Base-by-base conservation (phyloP, 1,140 invertebrate genomes). In the Sitobion miscanthi region DNA sequence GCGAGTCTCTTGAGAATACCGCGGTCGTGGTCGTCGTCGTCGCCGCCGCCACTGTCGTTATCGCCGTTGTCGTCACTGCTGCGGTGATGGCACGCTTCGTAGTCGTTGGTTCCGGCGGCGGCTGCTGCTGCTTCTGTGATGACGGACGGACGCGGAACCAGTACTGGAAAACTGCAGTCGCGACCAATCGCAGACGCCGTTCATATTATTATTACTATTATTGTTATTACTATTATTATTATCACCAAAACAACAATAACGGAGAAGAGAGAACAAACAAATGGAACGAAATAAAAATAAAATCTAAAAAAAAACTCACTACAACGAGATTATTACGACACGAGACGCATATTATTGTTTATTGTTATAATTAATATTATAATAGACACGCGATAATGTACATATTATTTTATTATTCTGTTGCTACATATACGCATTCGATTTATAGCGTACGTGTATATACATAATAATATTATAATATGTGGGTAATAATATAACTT, bases 121-220 rank as follows among this genome's bases (percentile, higher is more conserved):
- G 49, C n/a, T 35, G n/a, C 47, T 54, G 11, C 35, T 23, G 42
- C 4, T 57, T 17, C 57, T 42, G 6, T 25, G 49, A n/a, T 45
- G 62, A 91, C 69, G 69, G 62, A 89, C 45, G 62, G 52, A 69
- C 90, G 90, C 90, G 57, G 90, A 69, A 77, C 86, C 86, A n/a
- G 86, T 87, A 49, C 86, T 87, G 86, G 86, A 87, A 47, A 87
- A 87, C 45, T 49, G 86, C 25, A 8, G 45, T 87, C 30, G 86
- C 30, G 47, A 69, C 62, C 62, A 83, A 47, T 82, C 45, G 62
- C 38, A 91, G 45, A 49, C 69, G 38, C 20, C n/a, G 69, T 69
- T 91, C 90, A 77, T 91, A 91, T 54, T 89, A 89, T 54, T 89
- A 54, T 35, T 89, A 89, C 42, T 85, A 85, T 85, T 85, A 85